Percentiles rank a stretch among this genome's conserved stretches.
phyloP scores from a whole-genome alignment of 2,113 vertebrate genomes.

The Ophiodon elongatus region DNA sequence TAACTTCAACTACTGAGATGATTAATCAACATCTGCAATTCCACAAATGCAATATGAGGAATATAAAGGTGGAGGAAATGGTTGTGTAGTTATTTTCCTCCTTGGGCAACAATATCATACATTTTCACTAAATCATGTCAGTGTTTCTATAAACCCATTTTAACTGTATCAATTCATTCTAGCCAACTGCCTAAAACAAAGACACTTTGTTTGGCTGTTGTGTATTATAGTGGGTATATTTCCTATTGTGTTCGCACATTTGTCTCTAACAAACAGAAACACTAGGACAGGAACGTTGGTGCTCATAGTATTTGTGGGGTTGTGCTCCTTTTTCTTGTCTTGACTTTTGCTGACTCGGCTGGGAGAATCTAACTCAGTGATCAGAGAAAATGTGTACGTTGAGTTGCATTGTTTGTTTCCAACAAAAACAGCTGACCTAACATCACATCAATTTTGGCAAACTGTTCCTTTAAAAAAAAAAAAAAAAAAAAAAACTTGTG shows the following conservation, averaged over 20 bases:
- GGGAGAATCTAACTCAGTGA: slow-evolving; percentile 26
- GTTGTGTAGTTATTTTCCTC: not conserved
- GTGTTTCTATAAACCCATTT: not conserved
- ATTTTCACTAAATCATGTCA: not conserved
- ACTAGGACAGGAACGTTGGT: slow-evolving; percentile 30
- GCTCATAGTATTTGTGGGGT: slow-evolving; percentile 26
- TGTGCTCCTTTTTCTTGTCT: slow-evolving; percentile 27
- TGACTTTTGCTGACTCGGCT: slow-evolving; percentile 1
- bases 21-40: not conserved
- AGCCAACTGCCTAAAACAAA: not conserved
- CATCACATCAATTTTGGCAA: slow-evolving; percentile 3
- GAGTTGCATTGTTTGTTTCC: not conserved
- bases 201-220: not conserved
- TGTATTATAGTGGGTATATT: slow-evolving; percentile 11
- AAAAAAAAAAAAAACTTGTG: slow-evolving; percentile 7
- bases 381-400: not conserved
- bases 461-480: slow-evolving; percentile 26
- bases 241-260: slow-evolving; percentile 27
- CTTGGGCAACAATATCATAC: not conserved
- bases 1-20: not conserved
- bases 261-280: slow-evolving; percentile 29
- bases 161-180: not conserved
- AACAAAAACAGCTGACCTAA: not conserved
- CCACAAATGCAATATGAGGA: not conserved
- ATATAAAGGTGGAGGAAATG: not conserved